Evolutionary conservation across 2,797 vertebrate species (phyloP).

Genomic region (Chaetophractus vellerosus): DNA sequence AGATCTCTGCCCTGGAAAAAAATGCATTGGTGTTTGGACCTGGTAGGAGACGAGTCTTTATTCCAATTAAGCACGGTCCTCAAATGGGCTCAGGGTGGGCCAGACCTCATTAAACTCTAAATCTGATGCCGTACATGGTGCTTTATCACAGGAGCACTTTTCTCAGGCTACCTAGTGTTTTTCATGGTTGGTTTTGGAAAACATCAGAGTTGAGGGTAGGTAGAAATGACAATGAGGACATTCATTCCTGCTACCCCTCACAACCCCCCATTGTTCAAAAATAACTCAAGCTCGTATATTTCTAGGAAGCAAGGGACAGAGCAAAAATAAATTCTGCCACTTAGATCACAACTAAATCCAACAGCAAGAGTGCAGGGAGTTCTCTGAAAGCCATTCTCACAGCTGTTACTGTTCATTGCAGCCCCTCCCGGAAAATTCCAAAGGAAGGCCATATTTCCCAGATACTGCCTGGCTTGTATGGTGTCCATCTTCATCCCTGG

Average conservation of each 20-base stretch:
- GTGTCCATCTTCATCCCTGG: background rate
- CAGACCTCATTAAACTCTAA: background rate
- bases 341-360: slow-evolving; percentile 32
- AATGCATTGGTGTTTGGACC: background rate
- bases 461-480: background rate
- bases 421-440: slow-evolving; percentile 76
- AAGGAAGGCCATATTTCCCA: slow-evolving; percentile 26
- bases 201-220: background rate
- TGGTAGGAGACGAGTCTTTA: background rate
- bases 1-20: background rate
- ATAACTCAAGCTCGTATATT: background rate
- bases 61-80: background rate
- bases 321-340: slow-evolving; percentile 52
- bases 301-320: slow-evolving; percentile 38
- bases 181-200: background rate
- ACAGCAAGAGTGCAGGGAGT: background rate
- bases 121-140: no score
- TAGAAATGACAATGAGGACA: background rate
- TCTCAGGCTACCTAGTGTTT: background rate
- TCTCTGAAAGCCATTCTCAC: slow-evolving; percentile 42
- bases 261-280: rapidly evolving
- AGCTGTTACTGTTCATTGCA: slow-evolving; percentile 70
- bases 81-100: background rate
- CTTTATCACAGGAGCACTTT: background rate
- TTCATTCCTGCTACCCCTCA: background rate